Percentiles rank a stretch among this genome's conserved stretches.
These are phyloP conservation scores for Gymnobelideus leadbeateri DNA, from an alignment of 2,113 vertebrate species.

Conservation along the genomic window DNA sequence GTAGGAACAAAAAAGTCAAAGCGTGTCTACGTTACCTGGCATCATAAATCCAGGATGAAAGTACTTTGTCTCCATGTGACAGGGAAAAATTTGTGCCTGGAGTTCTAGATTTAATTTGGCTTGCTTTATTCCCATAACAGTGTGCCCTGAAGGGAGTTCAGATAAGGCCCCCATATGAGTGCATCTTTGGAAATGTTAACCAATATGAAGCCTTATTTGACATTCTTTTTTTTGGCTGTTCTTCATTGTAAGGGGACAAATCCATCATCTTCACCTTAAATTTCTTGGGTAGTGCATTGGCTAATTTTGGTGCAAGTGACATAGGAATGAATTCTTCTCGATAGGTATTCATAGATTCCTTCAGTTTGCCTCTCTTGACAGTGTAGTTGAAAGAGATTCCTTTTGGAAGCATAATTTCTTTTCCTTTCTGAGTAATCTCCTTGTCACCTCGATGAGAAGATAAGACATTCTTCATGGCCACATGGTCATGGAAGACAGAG, in stretches of 20 bases:
- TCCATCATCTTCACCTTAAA: neutral
- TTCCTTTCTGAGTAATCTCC: neutral
- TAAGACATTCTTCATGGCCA: neutral
- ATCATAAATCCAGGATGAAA: constrained; percentile 58
- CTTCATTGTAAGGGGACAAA: constrained; percentile 7
- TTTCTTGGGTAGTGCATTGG: neutral
- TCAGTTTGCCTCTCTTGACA: constrained; percentile 6
- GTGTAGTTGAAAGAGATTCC: neutral
- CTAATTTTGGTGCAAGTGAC: neutral
- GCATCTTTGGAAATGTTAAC: constrained; percentile 12
- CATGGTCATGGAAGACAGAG: neutral
- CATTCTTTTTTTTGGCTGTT: constrained; percentile 31
- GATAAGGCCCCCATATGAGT: constrained; percentile 33
- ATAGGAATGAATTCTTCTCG: neutral
- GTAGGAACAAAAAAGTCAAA: constrained; percentile 2
- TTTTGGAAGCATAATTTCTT: neutral
- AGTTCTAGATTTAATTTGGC: constrained; percentile 60
- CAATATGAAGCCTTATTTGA: constrained; percentile 33
- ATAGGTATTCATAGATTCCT: neutral
- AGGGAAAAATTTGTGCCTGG: constrained; percentile 39
- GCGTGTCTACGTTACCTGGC: neutral
- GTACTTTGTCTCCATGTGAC: constrained; percentile 54
- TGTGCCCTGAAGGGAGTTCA: constrained; percentile 31
- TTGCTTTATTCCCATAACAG: constrained; percentile 38
- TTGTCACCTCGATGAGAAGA: neutral